Evolutionary conservation across 2,888 invertebrate species (phyloP).

Genomic region (Oxystoma pomonae): DNA sequence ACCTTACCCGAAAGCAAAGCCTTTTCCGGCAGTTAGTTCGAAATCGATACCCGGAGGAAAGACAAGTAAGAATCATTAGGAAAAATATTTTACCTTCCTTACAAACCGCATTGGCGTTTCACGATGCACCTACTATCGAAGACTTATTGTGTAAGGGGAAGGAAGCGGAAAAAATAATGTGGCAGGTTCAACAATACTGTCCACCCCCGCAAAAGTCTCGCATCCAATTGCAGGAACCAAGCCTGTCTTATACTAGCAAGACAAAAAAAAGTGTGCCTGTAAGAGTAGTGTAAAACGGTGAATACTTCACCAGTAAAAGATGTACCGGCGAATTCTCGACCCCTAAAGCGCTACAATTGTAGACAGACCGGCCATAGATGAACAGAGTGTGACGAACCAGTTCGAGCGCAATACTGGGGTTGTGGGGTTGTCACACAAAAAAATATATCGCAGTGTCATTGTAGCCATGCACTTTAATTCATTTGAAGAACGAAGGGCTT

Average conservation of each 20-base stretch:
- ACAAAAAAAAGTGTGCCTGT: neutral
- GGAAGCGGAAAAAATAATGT: neutral
- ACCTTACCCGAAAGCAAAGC: conserved; percentile 24
- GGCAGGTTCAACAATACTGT: neutral
- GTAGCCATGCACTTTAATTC: too few relatives aligned
- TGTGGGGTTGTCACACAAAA: too few relatives aligned
- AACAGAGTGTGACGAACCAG: too few relatives aligned
- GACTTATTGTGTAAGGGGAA: neutral
- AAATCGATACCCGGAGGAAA: neutral
- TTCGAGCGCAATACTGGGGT: too few relatives aligned
- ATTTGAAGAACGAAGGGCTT: too few relatives aligned
- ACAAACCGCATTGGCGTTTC: neutral
- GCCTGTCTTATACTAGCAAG: neutral
- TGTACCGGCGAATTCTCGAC: too few relatives aligned
- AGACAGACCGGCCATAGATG: too few relatives aligned
- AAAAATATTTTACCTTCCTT: neutral
- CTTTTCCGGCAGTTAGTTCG: neutral
- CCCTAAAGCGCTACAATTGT: too few relatives aligned
- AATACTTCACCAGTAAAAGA: too few relatives aligned
- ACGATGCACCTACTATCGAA: neutral
- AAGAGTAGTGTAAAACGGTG: neutral
- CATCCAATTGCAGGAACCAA: neutral
- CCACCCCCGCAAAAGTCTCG: neutral
- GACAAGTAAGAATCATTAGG: neutral
- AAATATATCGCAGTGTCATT: too few relatives aligned